A percentile compares a stretch with the other conserved stretches of the same genome.
phyloP scores from a whole-genome alignment of 2,797 vertebrate species.

The Manis pentadactyla region DNA sequence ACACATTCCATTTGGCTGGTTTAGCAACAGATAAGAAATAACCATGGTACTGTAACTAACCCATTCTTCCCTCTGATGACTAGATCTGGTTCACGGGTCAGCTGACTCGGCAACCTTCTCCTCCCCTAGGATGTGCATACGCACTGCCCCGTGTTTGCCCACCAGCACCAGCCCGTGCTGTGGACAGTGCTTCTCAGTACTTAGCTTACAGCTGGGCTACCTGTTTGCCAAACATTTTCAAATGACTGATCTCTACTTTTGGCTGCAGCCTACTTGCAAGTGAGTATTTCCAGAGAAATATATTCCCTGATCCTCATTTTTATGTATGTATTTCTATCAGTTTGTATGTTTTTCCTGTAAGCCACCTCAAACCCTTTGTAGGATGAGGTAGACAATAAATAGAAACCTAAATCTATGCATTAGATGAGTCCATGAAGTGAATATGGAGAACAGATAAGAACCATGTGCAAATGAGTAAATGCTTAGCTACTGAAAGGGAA shows the following conservation, averaged over 20 bases:
- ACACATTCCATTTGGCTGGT: neutral
- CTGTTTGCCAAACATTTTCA: neutral
- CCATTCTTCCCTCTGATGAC: neutral
- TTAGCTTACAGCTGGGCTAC: neutral
- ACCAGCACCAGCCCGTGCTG: accelerated
- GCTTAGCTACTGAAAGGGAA: neutral
- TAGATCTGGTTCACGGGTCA: neutral
- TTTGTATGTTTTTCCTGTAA: neutral
- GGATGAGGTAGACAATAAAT: neutral
- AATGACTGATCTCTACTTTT: neutral
- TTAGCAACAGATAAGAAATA: neutral
- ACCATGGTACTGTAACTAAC: neutral
- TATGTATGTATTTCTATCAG: neutral
- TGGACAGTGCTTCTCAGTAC: neutral
- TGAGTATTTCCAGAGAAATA: neutral
- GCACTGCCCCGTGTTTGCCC: neutral
- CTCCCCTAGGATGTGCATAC: neutral
- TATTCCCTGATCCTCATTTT: neutral
- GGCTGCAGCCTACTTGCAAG: neutral
- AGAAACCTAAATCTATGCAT: neutral
- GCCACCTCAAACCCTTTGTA: neutral
- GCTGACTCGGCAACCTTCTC: neutral
- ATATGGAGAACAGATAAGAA: neutral
- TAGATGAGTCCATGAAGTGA: neutral
- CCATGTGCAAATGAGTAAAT: neutral